Conservation (phyloP, 2,113 vertebrate species). For the Xenopus laevis region DNA sequence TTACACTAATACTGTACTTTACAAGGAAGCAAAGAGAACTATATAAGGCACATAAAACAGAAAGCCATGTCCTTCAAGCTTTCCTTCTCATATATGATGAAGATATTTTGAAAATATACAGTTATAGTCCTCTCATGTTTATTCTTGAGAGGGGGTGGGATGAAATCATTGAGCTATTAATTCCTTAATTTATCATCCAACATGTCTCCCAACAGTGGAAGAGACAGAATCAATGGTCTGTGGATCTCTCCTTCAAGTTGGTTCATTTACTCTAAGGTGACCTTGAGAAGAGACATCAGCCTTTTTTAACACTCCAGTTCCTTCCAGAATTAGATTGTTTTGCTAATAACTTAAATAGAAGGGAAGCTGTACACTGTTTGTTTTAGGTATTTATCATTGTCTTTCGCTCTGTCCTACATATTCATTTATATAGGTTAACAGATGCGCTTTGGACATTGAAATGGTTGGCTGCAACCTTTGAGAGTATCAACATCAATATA, state of each 20-base stretch:
- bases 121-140: neutral
- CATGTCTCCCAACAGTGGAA: conserved; percentile 26
- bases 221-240: conserved; percentile 35
- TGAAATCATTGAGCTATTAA: conserved; percentile 31
- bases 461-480: too few species aligned
- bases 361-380: neutral
- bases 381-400: neutral
- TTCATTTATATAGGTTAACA: too few species aligned
- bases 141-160: neutral
- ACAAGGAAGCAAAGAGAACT: too few species aligned
- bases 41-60: too few species aligned
- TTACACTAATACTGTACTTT: too few species aligned
- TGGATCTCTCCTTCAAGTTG: conserved; percentile 25
- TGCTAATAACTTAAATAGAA: conserved; percentile 1
- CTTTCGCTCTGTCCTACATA: too few species aligned
- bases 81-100: neutral
- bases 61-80: too few species aligned
- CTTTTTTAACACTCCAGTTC: neutral
- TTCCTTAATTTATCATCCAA: conserved; percentile 28
- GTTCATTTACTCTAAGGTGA: conserved; percentile 37
- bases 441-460: too few species aligned
- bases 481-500: too few species aligned
- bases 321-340: neutral
- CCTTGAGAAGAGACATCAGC: conserved; percentile 21
- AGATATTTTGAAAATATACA: neutral